Evolutionary conservation across 2,888 invertebrate genomes (phyloP).

Genomic region (Drosophila nigritarsus): DNA sequence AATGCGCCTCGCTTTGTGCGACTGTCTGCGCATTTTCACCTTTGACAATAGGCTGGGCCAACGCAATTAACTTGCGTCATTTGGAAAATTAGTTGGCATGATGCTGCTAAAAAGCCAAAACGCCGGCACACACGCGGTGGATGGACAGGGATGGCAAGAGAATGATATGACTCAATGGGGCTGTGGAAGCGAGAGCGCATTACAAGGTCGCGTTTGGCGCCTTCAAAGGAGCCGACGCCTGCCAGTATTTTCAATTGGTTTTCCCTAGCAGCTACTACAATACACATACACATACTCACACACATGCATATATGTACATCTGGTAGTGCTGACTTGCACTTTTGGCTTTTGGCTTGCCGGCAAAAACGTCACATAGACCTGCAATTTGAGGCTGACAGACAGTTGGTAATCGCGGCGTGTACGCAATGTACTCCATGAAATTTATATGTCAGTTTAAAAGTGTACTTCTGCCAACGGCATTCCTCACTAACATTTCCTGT

Average conservation of each 20-base stretch:
- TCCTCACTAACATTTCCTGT: not conserved
- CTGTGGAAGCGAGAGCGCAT: slow-evolving; percentile 6
- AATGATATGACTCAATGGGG: not conserved
- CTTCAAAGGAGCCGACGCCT: slow-evolving; percentile 57
- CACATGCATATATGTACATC: not conserved
- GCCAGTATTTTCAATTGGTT: slow-evolving; percentile 61
- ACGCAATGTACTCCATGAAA: slow-evolving; percentile 51
- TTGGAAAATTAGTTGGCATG: slow-evolving; percentile 78
- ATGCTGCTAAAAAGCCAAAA: slow-evolving; percentile 66
- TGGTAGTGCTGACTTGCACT: slow-evolving; percentile 61
- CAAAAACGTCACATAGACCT: slow-evolving; percentile 22
- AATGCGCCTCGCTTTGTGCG: slow-evolving; percentile 64
- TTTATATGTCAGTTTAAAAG: slow-evolving; percentile 9
- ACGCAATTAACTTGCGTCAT: slow-evolving; percentile 77
- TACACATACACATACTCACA: not conserved
- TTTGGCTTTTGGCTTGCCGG: slow-evolving; percentile 1
- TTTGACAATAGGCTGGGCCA: slow-evolving; percentile 63
- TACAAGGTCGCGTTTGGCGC: slow-evolving; percentile 59
- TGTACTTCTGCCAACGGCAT: slow-evolving; percentile 11
- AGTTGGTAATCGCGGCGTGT: slow-evolving; percentile 46
- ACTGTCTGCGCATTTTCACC: slow-evolving; percentile 53
- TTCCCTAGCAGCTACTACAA: slow-evolving; percentile 22
- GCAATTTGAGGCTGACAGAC: slow-evolving; percentile 22
- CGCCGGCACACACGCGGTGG: slow-evolving; percentile 1
- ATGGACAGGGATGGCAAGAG: not conserved